A percentile compares a stretch with the other conserved stretches of the same genome.
These are phyloP conservation scores for Macrostomum cliftonense DNA, from an alignment of 2,888 invertebrate genomes.

Conservation along the genomic window DNA sequence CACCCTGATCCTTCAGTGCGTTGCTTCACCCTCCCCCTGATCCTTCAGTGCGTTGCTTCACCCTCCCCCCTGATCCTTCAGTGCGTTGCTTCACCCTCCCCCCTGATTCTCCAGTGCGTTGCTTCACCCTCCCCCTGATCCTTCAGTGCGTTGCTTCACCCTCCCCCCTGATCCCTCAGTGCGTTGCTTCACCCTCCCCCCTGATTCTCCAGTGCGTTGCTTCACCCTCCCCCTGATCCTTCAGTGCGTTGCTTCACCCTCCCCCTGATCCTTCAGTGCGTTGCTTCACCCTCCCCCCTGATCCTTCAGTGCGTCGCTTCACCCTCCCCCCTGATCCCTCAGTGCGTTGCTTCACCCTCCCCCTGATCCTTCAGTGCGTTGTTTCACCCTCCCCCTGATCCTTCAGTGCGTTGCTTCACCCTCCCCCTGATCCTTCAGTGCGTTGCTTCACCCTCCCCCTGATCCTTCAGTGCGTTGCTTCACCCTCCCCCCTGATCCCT, in stretches of 20 bases:
- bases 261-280: background rate
- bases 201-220: background rate
- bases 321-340: no score
- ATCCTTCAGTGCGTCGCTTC: constrained; percentile 1
- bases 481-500: no score
- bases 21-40: no score
- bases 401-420: constrained; percentile 13
- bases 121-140: no score
- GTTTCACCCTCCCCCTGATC: no score
- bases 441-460: constrained; percentile 16
- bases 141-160: constrained; percentile 13
- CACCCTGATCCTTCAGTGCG: background rate
- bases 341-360: constrained; percentile 14
- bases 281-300: no score
- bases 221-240: no score
- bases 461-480: constrained; percentile 1
- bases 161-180: no score
- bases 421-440: no score
- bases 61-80: no score
- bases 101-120: background rate
- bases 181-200: constrained; percentile 16
- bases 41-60: constrained; percentile 13
- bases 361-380: background rate
- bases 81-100: constrained; percentile 15
- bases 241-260: constrained; percentile 14